phyloP scores from a whole-genome alignment of 2,797 vertebrate species.

The Schizothorax lantsangensis region DNA sequence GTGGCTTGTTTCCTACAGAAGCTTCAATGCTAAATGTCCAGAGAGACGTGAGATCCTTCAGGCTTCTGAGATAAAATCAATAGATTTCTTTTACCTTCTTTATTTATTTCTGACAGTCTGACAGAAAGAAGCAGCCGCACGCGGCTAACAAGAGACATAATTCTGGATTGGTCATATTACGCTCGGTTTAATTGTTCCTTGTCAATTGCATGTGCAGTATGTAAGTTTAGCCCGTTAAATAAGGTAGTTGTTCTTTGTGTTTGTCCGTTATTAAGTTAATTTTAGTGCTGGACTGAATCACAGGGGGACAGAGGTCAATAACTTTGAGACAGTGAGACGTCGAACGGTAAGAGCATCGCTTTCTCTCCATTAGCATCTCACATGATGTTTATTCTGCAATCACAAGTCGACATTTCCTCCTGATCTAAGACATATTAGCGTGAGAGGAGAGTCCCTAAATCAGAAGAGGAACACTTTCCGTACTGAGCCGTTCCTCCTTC shows the following conservation, averaged over 20 bases:
- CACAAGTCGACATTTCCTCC: conserved; percentile 59
- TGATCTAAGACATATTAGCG: conserved; percentile 59
- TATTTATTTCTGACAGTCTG: conserved; percentile 45
- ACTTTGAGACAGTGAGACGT: conserved; percentile 59
- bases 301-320: conserved; percentile 47
- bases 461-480: conserved; percentile 65
- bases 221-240: conserved; percentile 76
- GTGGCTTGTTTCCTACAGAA: not conserved
- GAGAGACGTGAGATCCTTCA: conserved; percentile 15
- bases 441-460: conserved; percentile 66
- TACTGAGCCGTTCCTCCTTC: conserved; percentile 77
- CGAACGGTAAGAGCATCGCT: conserved; percentile 67
- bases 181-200: conserved; percentile 65
- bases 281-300: conserved; percentile 57
- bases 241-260: conserved; percentile 76
- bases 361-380: conserved; percentile 76
- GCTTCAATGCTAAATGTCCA: conserved; percentile 6
- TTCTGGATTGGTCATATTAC: conserved; percentile 58
- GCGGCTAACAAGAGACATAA: conserved; percentile 66
- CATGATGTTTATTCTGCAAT: conserved; percentile 65
- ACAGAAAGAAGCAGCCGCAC: conserved; percentile 19
- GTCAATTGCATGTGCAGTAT: conserved; percentile 73
- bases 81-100: conserved; percentile 41
- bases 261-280: conserved; percentile 71
- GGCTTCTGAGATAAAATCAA: conserved; percentile 38